Conservation (phyloP, 1,140 invertebrate genomes). For the Liolophura sinensis region DNA sequence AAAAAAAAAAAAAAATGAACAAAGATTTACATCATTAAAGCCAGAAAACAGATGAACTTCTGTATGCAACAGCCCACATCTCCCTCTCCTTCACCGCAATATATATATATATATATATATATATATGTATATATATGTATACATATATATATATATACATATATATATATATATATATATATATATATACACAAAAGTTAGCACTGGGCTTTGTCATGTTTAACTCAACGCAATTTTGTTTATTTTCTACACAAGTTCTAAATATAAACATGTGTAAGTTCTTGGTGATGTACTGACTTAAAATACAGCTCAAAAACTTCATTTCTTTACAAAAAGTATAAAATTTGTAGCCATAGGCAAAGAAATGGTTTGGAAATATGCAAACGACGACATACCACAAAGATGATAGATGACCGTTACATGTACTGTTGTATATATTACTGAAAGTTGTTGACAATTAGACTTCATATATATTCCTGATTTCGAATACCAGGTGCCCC, state of each 20-base stretch:
- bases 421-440: not conserved
- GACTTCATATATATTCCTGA: not conserved
- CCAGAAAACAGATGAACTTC: too few relatives aligned
- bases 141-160: conserved; percentile 10
- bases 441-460: not conserved
- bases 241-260: not conserved
- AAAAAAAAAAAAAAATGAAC: too few relatives aligned
- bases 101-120: not conserved
- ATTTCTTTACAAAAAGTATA: too few relatives aligned
- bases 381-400: not conserved
- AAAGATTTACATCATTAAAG: too few relatives aligned
- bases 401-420: not conserved
- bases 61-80: too few relatives aligned
- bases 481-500: not conserved
- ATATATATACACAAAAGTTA: not conserved
- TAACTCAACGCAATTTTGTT: not conserved
- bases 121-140: conserved; percentile 1
- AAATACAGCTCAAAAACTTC: not conserved
- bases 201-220: not conserved
- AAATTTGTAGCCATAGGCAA: not conserved
- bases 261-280: not conserved
- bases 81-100: too few relatives aligned
- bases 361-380: not conserved
- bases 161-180: conserved; percentile 13
- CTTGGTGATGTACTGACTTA: not conserved